phyloP scores from a whole-genome alignment of 2,888 invertebrate genomes.

The Balanococcus diminutus region DNA sequence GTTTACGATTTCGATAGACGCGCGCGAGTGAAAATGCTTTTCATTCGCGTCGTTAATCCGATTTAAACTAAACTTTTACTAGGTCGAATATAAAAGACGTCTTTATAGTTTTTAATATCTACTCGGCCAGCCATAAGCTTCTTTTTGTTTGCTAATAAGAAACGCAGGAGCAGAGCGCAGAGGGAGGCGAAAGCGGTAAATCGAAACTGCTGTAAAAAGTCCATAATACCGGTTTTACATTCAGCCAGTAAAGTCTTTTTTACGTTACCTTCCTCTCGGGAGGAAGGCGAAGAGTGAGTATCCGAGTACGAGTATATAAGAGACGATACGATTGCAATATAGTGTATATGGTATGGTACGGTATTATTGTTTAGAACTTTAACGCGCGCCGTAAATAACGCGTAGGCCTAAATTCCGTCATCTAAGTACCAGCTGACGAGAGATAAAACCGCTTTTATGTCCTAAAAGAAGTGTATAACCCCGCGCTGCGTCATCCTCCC shows the following conservation, averaged over 20 bases:
- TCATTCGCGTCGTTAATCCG: conserved; percentile 45
- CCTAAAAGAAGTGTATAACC: conserved; percentile 37
- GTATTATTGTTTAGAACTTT: conserved; percentile 45
- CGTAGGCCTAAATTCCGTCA: conserved; percentile 48
- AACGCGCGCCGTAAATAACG: conserved; percentile 48
- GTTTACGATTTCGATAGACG: conserved; percentile 41
- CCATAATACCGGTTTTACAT: conserved; percentile 36
- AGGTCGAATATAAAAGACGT: conserved; percentile 52
- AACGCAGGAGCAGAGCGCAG: not conserved
- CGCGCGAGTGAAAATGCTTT: conserved; percentile 18
- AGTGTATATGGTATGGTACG: not conserved
- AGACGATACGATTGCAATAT: not conserved
- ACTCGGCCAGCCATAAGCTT: conserved; percentile 23
- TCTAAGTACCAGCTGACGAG: conserved; percentile 51
- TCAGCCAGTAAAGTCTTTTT: conserved; percentile 8
- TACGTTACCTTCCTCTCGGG: not conserved
- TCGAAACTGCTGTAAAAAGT: conserved; percentile 31
- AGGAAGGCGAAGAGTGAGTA: not conserved
- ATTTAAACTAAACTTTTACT: conserved; percentile 45
- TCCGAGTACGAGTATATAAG: not conserved
- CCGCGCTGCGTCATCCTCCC: not conserved
- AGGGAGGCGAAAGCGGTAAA: not conserved
- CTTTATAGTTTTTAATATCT: conserved; percentile 54
- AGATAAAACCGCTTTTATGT: conserved; percentile 52
- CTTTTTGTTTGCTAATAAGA: conserved; percentile 12